Evolutionary conservation across 2,797 vertebrate species (phyloP).

Genomic region (Darevskia nairensis): DNA sequence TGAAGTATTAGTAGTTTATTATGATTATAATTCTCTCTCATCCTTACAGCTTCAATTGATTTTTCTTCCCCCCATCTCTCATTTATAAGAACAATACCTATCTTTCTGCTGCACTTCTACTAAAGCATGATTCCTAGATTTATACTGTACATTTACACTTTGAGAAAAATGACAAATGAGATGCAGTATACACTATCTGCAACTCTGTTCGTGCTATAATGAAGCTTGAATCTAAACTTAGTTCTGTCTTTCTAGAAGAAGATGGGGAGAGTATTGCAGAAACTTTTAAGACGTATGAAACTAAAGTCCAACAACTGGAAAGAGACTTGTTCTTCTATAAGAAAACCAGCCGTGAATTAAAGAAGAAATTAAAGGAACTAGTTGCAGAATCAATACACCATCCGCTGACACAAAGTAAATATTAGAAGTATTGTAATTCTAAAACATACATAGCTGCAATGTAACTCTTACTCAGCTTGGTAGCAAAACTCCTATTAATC

Average conservation of each 20-base stretch:
- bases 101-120: not conserved
- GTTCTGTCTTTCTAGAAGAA: slow-evolving; percentile 74
- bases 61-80: not conserved
- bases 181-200: not conserved
- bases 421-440: slow-evolving; percentile 50
- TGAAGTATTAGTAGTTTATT: not conserved
- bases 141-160: not conserved
- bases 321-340: slow-evolving; percentile 94
- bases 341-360: slow-evolving; percentile 88
- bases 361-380: slow-evolving; percentile 85
- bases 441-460: not conserved
- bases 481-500: not conserved
- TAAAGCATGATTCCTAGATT: not conserved
- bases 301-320: slow-evolving; percentile 86
- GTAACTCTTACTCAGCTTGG: not conserved
- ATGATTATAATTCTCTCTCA: not conserved
- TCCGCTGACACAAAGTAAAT: slow-evolving; percentile 55
- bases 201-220: not conserved
- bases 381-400: slow-evolving; percentile 64
- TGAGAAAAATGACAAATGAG: slow-evolving; percentile 24
- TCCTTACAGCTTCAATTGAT: not conserved
- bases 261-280: slow-evolving; percentile 70
- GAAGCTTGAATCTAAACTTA: slow-evolving; percentile 52
- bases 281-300: slow-evolving; percentile 75
- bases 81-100: not conserved